Conservation (phyloP, 2,113 vertebrate species). For the Rhabdomys dilectus region DNA sequence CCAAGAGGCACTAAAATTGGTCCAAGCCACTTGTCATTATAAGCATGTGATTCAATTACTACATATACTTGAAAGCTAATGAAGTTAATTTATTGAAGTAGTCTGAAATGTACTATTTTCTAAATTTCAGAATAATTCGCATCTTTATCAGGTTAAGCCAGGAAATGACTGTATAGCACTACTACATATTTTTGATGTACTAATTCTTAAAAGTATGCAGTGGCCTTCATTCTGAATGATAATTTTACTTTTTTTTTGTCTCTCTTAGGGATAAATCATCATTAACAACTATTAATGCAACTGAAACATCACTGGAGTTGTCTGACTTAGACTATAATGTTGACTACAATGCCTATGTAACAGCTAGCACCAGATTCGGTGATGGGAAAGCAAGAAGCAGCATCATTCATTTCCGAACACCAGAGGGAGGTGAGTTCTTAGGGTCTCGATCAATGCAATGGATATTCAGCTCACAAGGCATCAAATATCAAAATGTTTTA, state of each 20-base stretch:
- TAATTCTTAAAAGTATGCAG: background rate
- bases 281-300: slow-evolving; percentile 88
- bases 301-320: slow-evolving; percentile 87
- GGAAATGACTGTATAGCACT: background rate
- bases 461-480: background rate
- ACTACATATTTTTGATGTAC: background rate
- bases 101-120: slow-evolving; percentile 25
- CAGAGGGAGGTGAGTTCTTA: slow-evolving; percentile 91
- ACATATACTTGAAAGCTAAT: slow-evolving; percentile 21
- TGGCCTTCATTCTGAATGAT: slow-evolving; percentile 35
- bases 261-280: slow-evolving; percentile 87
- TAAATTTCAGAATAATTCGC: background rate
- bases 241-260: slow-evolving; percentile 47
- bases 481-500: slow-evolving; percentile 6
- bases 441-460: background rate
- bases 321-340: slow-evolving; percentile 91
- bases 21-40: background rate
- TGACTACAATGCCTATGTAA: slow-evolving; percentile 92
- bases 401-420: slow-evolving; percentile 90
- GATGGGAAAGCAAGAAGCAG: slow-evolving; percentile 91
- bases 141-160: background rate
- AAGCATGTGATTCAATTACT: background rate
- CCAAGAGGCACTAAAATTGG: background rate
- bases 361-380: slow-evolving; percentile 94
- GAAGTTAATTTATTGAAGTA: slow-evolving; percentile 31